phyloP scores from a whole-genome alignment of 2,888 invertebrate species.

The Noctuana brunneofusca region DNA sequence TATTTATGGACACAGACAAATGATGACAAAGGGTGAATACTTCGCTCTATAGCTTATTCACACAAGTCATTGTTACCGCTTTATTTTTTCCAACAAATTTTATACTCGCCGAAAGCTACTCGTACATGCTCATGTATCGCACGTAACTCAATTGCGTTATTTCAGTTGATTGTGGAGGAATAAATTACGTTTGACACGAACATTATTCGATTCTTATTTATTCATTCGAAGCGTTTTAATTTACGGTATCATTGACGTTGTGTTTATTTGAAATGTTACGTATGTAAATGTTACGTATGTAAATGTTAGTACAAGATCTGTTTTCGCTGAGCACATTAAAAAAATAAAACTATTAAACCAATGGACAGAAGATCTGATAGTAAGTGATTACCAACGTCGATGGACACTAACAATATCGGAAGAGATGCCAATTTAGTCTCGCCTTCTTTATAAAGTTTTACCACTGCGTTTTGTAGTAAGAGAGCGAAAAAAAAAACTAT shows the following conservation, averaged over 20 bases:
- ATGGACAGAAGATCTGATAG: not conserved
- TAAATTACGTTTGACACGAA: constrained; percentile 50
- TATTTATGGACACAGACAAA: not conserved
- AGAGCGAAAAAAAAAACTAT: not conserved
- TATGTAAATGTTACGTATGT: constrained; percentile 8
- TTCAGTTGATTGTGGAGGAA: constrained; percentile 47
- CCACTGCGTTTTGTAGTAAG: not conserved
- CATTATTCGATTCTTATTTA: constrained; percentile 47
- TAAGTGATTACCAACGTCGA: not conserved
- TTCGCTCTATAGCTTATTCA: not conserved
- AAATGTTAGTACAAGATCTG: constrained; percentile 11
- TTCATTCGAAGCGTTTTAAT: constrained; percentile 42
- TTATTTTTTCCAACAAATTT: constrained; percentile 1
- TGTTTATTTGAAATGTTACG: constrained; percentile 7
- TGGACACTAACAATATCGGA: not conserved
- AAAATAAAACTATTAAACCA: not conserved
- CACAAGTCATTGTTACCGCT: not conserved
- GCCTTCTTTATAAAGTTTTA: not conserved
- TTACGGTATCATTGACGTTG: constrained; percentile 28
- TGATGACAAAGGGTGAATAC: not conserved
- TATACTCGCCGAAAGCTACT: not conserved
- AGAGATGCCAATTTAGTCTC: not conserved
- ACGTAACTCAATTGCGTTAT: constrained; percentile 44
- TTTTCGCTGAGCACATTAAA: not conserved
- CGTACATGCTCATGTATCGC: not conserved